Base-by-base conservation (phyloP, 1,140 invertebrate genomes). In the Cepaea nemoralis region DNA sequence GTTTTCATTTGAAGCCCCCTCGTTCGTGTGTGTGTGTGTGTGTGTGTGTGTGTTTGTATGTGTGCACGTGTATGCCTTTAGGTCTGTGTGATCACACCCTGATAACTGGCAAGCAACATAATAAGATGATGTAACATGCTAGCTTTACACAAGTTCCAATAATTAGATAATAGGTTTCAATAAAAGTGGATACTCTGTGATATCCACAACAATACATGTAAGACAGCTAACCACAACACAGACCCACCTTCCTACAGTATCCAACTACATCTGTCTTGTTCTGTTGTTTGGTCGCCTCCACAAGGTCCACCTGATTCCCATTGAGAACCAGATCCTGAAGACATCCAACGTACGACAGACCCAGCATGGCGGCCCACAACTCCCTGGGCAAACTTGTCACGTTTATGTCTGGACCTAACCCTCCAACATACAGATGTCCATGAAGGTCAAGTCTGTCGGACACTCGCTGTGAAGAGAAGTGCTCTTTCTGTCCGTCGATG, bases 341-440 rank as follows among this genome's bases (percentile, higher is more conserved):
- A 90, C 98, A 99, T 3, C 98, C 98, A 0, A 99, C 96, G 88
- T 96, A 99, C 22, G 98, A 98, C 87, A 96, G 94, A 76, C 95
- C 94, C 35, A 99, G 91, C 10, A 95, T 94, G 0, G 95, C 97
- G 6, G 96, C 96, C 97, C 98, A 99, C 50, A 99, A 91, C 40
- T 96, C 95, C 2, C 95, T 94, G 3, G 97, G 97, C 39, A 95
- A 95, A 0, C 94, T 93, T 0, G 94, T 93, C 42, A 81, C 55
- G 55, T 82, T 83, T 70, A 86, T 70, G 85, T 90, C 77, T 81
- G 86, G 84, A 74, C 89, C 89, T 67, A 88, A 83, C 0, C 96
- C 96, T 14, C 98, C 98, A 10, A 99, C 94, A 89, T 95, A 98
- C 77, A 99, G 92, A 27, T 83, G 82, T 0, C 97, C 97, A 84